Percentiles rank a stretch among this genome's conserved stretches.
These are phyloP conservation scores for Drosophila biarmipes DNA, from an alignment of 1,140 invertebrate genomes.

Conservation along the genomic window DNA sequence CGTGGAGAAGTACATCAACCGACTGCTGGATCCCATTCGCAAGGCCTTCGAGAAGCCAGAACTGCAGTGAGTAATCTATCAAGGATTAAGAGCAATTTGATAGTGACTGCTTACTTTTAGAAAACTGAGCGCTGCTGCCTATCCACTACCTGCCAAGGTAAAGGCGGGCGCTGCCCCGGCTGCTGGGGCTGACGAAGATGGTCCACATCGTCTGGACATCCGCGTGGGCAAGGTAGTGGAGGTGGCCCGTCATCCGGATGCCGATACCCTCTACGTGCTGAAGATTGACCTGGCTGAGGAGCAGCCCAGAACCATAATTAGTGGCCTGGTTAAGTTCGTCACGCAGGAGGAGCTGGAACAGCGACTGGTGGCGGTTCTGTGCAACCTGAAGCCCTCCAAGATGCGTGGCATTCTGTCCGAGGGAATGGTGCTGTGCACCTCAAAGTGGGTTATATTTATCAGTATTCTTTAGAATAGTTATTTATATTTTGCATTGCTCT, in stretches of 20 bases:
- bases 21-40: conserved; percentile 94
- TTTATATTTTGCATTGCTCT: background rate
- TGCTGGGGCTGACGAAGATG: conserved; percentile 87
- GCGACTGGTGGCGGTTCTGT: conserved; percentile 94
- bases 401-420: conserved; percentile 95
- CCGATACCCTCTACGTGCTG: conserved; percentile 97
- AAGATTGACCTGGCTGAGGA: conserved; percentile 93
- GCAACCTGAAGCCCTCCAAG: conserved; percentile 97
- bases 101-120: conserved; percentile 35
- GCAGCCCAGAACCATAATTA: conserved; percentile 91
- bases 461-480: background rate
- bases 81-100: too few relatives aligned
- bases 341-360: conserved; percentile 94
- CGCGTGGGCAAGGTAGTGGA: conserved; percentile 96
- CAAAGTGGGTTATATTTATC: conserved; percentile 86
- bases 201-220: conserved; percentile 92
- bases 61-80: conserved; percentile 86
- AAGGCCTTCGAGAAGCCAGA: conserved; percentile 93
- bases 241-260: conserved; percentile 97
- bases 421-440: conserved; percentile 97
- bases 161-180: conserved; percentile 83
- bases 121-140: conserved; percentile 89
- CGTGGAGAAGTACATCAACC: conserved; percentile 94
- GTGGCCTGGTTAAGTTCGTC: conserved; percentile 95
- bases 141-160: conserved; percentile 89